A percentile compares a stretch with the other conserved stretches of the same genome.
Evolutionary conservation across 92 coral and sea anemone species (phyloP).

Genomic region (Porites divaricata): DNA sequence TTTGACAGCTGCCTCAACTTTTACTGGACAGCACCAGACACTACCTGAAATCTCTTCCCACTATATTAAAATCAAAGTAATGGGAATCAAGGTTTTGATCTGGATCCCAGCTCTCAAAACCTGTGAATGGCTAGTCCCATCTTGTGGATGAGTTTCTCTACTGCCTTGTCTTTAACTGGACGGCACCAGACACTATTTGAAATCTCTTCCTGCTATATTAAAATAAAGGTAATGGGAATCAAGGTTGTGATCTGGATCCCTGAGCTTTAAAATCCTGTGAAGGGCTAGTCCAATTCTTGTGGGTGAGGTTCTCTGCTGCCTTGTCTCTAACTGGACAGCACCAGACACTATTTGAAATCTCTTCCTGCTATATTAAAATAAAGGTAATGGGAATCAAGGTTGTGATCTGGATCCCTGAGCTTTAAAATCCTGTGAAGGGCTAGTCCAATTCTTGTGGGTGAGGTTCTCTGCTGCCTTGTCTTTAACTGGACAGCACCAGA

Average conservation of each 20-base stretch:
- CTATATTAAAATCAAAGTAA: neutral
- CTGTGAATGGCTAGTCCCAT: too few species aligned
- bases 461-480: conserved; percentile 38
- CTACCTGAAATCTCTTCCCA: conserved; percentile 60
- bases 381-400: neutral
- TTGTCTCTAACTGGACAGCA: conserved; percentile 51
- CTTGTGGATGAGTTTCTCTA: too few species aligned
- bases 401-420: too few species aligned
- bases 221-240: neutral
- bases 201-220: too few species aligned
- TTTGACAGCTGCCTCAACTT: conserved; percentile 39
- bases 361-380: conserved; percentile 37
- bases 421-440: neutral
- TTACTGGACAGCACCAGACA: conserved; percentile 57
- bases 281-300: conserved; percentile 39
- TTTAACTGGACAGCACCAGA: conserved; percentile 57
- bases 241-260: too few species aligned
- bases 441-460: conserved; percentile 35
- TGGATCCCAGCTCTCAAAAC: too few species aligned
- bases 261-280: too few species aligned
- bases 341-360: conserved; percentile 56
- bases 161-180: too few species aligned
- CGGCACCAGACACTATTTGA: too few species aligned
- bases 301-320: conserved; percentile 35
- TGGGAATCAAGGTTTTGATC: too few species aligned